Base-by-base conservation (phyloP, 2,113 vertebrate genomes). In the Tenebrosternarchus preto region DNA sequence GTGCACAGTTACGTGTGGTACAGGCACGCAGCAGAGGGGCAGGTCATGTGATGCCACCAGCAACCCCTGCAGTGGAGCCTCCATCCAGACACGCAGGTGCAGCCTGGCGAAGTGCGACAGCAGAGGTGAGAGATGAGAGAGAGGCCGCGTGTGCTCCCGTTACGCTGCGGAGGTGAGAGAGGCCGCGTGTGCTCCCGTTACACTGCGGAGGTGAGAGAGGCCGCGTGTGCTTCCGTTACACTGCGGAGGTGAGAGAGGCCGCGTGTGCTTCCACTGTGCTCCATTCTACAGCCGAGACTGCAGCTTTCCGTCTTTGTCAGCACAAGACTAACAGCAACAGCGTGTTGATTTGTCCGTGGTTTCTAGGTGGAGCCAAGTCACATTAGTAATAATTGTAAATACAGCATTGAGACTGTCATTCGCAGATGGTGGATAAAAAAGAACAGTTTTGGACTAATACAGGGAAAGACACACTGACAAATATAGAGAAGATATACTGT, bases 21-120 rank as follows among this genome's bases (percentile, higher is more conserved):
- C 93, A 8, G 98, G 98, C 75, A 99, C 98, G n/a, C 98, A 99
- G 83, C 98, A 99, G 90, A 92, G 98, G 78, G 98, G 98, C 46
- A 91, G 98, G 36, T 99, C 98, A 0, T 99, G 98, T 77, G 98
- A 99, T 8, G 97, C 94, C 83, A 99, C 97, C 81, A 98, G 95
- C 87, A 97, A 96, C 85, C 94, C 95, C 71, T 99, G 98, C 83
- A 89, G 89, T 2, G 97, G 98, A 2, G 92, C 98, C 0, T 98
- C 97, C 68, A 98, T 99, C 88, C 98, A 99, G 89, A 99, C 97
- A 0, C 95, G 97, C 77, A 95, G 94, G 46, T 99, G 98, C 87
- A 97, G 93, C 83, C 91, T 96, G 85, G 92, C 94, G 77, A 96
- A 94, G 88, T 99, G 98, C 1, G 97, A 99, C 89, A 92, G 94